These are phyloP conservation scores for Uria aalge DNA, from an alignment of 2,113 vertebrate genomes.

Conservation along the genomic window DNA sequence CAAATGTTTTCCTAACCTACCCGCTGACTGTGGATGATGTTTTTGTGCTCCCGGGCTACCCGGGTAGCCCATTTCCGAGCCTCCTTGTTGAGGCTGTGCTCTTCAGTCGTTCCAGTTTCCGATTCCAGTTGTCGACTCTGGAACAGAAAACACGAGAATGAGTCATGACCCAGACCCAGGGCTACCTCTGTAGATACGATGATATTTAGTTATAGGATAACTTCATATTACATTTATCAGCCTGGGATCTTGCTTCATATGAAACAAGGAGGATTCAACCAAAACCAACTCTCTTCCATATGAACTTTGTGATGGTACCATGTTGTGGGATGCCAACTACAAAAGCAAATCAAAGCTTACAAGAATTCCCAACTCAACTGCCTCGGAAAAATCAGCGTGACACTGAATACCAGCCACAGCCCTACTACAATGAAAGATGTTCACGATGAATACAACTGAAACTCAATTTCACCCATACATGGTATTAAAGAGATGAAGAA, in stretches of 20 bases:
- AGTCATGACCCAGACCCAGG: accelerated
- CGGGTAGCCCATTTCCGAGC: conserved; percentile 96
- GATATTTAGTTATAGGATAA: background rate
- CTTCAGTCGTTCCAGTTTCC: conserved; percentile 92
- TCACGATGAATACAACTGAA: background rate
- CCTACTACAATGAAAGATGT: background rate
- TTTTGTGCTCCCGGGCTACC: conserved; percentile 94
- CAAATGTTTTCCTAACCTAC: conserved; percentile 54
- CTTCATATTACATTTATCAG: accelerated
- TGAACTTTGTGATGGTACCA: background rate
- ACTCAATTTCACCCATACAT: background rate
- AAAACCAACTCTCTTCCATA: background rate
- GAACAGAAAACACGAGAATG: background rate
- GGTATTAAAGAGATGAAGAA: background rate
- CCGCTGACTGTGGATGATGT: conserved; percentile 90
- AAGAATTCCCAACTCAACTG: background rate
- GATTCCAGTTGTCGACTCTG: conserved; percentile 96
- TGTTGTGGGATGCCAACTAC: background rate
- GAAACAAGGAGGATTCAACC: background rate
- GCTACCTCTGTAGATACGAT: background rate
- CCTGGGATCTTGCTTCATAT: background rate
- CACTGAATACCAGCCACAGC: background rate
- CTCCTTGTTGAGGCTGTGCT: conserved; percentile 98
- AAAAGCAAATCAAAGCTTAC: background rate
- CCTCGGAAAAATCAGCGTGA: background rate